These are phyloP conservation scores for Asbolus verrucosus DNA, from an alignment of 1,140 invertebrate species.

Conservation along the genomic window DNA sequence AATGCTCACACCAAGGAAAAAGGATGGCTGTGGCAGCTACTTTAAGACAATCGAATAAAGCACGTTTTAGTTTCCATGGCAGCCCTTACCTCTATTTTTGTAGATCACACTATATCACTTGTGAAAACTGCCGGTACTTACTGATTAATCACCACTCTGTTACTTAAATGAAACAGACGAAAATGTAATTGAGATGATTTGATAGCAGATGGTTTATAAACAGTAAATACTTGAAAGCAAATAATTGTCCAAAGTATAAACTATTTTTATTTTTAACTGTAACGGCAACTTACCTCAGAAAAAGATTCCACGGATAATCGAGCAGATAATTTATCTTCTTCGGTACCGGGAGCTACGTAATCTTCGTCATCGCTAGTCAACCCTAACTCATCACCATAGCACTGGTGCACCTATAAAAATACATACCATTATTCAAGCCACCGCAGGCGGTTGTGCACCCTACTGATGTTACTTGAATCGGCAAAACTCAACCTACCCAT, in stretches of 20 bases:
- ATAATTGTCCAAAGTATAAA: conserved; percentile 1
- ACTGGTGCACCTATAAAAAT: conserved; percentile 72
- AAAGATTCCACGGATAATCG: conserved; percentile 70
- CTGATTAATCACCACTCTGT: too few species aligned
- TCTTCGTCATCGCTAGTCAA: conserved; percentile 94
- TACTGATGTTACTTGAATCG: background rate
- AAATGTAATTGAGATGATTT: too few species aligned
- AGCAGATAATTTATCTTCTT: conserved; percentile 70
- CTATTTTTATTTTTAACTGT: conserved; percentile 4
- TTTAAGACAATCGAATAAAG: too few species aligned
- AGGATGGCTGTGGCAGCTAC: too few species aligned
- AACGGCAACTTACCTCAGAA: conserved; percentile 65
- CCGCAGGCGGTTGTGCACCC: background rate
- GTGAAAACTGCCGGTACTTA: too few species aligned
- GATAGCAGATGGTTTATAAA: too few species aligned
- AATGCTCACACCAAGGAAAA: too few species aligned
- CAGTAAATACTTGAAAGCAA: too few species aligned
- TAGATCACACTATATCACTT: too few species aligned
- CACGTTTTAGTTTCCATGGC: too few species aligned
- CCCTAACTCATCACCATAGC: conserved; percentile 93
- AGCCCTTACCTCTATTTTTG: too few species aligned
- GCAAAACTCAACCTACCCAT: conserved; percentile 69
- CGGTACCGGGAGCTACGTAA: conserved; percentile 73
- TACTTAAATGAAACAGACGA: too few species aligned
- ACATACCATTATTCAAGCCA: background rate